These are phyloP conservation scores for Poeciliopsis paucimaculata DNA, from an alignment of 2,797 vertebrate species.

Conservation along the genomic window DNA sequence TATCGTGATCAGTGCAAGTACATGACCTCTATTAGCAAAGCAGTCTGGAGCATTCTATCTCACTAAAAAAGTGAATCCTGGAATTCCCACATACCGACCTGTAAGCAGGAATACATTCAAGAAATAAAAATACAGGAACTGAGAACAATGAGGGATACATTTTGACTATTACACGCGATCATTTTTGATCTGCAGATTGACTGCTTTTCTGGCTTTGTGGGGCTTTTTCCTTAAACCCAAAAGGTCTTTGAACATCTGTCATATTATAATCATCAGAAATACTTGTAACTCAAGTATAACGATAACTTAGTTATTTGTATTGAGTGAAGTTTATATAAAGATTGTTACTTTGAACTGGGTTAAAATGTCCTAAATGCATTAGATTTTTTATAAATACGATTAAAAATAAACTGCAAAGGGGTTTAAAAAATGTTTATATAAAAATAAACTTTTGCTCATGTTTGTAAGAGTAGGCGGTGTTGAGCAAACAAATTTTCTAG, in stretches of 20 bases:
- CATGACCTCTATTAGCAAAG: slow-evolving; percentile 60
- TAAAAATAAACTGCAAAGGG: no score
- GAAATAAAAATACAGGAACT: neutral
- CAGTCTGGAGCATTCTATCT: slow-evolving; percentile 43
- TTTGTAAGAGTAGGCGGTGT: neutral
- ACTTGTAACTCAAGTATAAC: no score
- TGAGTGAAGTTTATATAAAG: no score
- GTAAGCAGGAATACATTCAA: slow-evolving; percentile 10
- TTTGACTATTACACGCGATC: no score
- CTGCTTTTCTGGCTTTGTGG: neutral
- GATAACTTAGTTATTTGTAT: no score
- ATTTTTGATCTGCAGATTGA: neutral
- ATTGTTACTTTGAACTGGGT: no score
- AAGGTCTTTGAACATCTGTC: neutral
- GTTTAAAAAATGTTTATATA: no score
- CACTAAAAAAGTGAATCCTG: slow-evolving; percentile 53
- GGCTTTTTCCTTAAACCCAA: neutral
- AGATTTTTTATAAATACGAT: no score
- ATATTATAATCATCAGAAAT: neutral
- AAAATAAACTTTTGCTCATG: no score
- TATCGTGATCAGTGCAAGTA: slow-evolving; percentile 66
- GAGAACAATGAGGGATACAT: neutral
- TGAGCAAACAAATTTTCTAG: neutral
- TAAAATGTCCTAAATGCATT: no score
- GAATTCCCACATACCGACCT: slow-evolving; percentile 11